Conservation (phyloP, 1,140 invertebrate genomes). For the Batillaria attramentaria region DNA sequence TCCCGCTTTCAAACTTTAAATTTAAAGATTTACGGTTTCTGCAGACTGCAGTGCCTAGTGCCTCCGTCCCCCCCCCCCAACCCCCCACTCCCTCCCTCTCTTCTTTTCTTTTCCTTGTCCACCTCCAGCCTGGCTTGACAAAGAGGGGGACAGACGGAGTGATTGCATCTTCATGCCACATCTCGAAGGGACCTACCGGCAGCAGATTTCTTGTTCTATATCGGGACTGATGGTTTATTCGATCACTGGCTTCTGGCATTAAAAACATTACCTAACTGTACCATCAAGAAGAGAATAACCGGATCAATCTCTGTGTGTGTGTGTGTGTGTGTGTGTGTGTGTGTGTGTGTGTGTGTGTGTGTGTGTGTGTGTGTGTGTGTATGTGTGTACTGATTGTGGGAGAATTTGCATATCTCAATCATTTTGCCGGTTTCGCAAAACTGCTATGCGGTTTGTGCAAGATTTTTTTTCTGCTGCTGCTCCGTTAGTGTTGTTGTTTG, state of each 20-base stretch:
- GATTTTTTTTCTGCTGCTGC: not conserved
- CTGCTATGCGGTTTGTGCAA: not conserved
- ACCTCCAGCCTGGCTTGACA: not conserved
- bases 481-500: not conserved
- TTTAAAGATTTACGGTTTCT: no score
- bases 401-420: not conserved
- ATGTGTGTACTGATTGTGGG: not conserved
- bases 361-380: not conserved
- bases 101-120: not conserved
- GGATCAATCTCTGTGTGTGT: not conserved
- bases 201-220: no score
- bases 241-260: not conserved
- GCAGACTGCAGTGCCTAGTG: no score
- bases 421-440: not conserved
- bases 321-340: not conserved
- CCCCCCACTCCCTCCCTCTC: not conserved
- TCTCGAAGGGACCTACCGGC: not conserved
- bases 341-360: not conserved
- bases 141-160: no score
- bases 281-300: not conserved
- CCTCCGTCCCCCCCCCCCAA: not conserved
- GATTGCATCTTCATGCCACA: not conserved
- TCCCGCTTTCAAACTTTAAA: no score
- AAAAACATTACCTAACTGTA: not conserved
- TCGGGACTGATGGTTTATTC: not conserved